phyloP scores from a whole-genome alignment of 2,797 vertebrate genomes.

The Ptychadena robeensis region DNA sequence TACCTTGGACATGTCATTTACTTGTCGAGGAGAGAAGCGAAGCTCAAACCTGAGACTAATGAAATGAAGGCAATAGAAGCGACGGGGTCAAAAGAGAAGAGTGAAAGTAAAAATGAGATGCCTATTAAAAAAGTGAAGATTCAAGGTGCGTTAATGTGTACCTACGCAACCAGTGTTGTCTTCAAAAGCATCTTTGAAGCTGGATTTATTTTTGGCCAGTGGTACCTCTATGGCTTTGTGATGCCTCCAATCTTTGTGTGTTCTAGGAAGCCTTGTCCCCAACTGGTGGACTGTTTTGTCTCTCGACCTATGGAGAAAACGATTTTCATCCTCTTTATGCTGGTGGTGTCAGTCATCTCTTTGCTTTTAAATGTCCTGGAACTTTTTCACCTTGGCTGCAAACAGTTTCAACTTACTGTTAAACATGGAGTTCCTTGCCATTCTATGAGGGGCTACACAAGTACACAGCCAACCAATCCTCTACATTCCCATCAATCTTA shows the following conservation, averaged over 20 bases:
- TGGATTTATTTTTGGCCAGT: conserved; percentile 78
- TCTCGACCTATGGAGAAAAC: conserved; percentile 84
- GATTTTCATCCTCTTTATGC: conserved; percentile 82
- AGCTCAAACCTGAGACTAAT: conserved; percentile 39
- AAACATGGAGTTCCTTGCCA: conserved; percentile 65
- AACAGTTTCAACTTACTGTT: conserved; percentile 68
- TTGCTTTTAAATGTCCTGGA: conserved; percentile 80
- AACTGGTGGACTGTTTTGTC: conserved; percentile 83
- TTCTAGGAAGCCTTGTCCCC: conserved; percentile 73
- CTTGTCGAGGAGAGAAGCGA: conserved; percentile 56
- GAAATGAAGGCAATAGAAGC: conserved; percentile 61
- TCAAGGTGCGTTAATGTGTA: conserved; percentile 75
- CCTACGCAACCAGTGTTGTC: conserved; percentile 77
- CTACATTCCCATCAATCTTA: background rate
- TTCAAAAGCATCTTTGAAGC: conserved; percentile 77
- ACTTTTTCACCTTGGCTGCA: conserved; percentile 76
- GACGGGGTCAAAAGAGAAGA: conserved; percentile 26
- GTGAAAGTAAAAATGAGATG: conserved; percentile 14
- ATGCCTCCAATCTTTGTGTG: conserved; percentile 77
- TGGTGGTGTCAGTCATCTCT: conserved; percentile 76
- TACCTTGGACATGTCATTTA: conserved; percentile 81
- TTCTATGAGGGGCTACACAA: background rate
- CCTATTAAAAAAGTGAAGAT: conserved; percentile 13
- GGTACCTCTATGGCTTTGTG: conserved; percentile 80
- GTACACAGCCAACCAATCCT: background rate